Evolutionary conservation across 2,797 vertebrate genomes (phyloP), one percentile per base, ranked within the genome.

Genomic region (Eulemur rubriventer): DNA sequence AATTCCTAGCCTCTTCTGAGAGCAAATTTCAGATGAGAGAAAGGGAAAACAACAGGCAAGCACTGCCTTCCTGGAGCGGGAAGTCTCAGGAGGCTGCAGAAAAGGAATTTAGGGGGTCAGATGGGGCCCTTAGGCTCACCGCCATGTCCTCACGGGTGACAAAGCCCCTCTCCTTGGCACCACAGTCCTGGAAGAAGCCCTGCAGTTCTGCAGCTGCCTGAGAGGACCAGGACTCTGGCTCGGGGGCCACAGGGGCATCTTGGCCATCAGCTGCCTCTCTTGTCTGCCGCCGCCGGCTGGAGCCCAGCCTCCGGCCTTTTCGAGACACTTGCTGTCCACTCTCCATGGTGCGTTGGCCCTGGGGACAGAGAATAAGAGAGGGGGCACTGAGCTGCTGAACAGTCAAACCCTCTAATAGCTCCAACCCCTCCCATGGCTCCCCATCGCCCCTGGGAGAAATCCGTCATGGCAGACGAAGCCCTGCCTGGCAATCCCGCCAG

Each of bases 281-380:
- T 1, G 83, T 79, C 91, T 98, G 98, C 48, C 43, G 82, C 35
- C 98, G 96, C 59, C 98, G 97, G 86, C 98, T 99, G 94, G 98
- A 98, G n/a, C 98, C 99, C 96, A 99, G 12, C 70, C 97, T 98
- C 79, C 98, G 97, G 81, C 97, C 97, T 97, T 95, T 98, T 63
- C 96, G 0, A 41, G 80, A 14, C 14, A 12, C 28, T 94, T 0
- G 73, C 89, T 94, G 95, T 28, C 90, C 91, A 16, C 80, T 70
- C 67, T 96, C 97, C 98, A 98, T 98, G 1, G 94, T 67, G 41
- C 81, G 76, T 50, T 35, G 28, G 35, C 50, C 70, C 93, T 95
- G 86, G 57, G 24, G 22, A 95, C 48, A 48, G 61, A 96, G 50
- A 20, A 86, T 7, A 38, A 24, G n/a, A 10, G 38, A 89, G n/a